phyloP scores from a whole-genome alignment of 2,113 vertebrate genomes.

The Cardinalis cardinalis region DNA sequence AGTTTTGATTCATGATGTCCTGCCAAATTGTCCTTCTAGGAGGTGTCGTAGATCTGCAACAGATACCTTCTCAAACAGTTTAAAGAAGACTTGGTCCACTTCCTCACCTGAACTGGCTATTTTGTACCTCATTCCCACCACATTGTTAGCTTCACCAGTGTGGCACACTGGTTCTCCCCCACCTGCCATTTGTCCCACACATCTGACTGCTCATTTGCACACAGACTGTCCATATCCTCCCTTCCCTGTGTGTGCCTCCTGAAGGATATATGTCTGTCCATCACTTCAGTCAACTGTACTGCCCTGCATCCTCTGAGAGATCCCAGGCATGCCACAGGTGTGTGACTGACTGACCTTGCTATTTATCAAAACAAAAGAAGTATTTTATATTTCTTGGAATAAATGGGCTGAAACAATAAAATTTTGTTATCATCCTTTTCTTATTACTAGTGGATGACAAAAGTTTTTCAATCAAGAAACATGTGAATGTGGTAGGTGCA shows the following conservation, averaged over 20 bases:
- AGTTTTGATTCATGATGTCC: not conserved
- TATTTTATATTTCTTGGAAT: not conserved
- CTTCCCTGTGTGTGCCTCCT: not conserved
- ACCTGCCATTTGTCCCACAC: no score
- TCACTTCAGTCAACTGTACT: rapidly evolving
- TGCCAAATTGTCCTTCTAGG: not conserved
- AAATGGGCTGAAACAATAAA: not conserved
- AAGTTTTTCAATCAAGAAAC: not conserved
- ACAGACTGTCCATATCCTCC: not conserved
- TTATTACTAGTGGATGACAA: not conserved
- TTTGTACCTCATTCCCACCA: not conserved
- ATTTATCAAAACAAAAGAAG: not conserved
- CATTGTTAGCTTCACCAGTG: not conserved
- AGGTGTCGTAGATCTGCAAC: not conserved
- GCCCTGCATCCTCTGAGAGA: not conserved
- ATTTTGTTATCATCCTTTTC: not conserved
- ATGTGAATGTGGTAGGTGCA: rapidly evolving
- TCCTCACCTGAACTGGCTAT: not conserved
- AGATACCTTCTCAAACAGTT: not conserved
- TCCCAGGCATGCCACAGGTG: not conserved
- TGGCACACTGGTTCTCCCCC: not conserved
- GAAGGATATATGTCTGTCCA: not conserved
- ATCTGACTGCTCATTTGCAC: not conserved
- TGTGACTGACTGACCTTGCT: not conserved
- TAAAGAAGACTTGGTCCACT: rapidly evolving